Percentiles rank a stretch among this genome's conserved stretches.
Conservation (phyloP, 2,113 vertebrate genomes). For the Prolemur simus region DNA sequence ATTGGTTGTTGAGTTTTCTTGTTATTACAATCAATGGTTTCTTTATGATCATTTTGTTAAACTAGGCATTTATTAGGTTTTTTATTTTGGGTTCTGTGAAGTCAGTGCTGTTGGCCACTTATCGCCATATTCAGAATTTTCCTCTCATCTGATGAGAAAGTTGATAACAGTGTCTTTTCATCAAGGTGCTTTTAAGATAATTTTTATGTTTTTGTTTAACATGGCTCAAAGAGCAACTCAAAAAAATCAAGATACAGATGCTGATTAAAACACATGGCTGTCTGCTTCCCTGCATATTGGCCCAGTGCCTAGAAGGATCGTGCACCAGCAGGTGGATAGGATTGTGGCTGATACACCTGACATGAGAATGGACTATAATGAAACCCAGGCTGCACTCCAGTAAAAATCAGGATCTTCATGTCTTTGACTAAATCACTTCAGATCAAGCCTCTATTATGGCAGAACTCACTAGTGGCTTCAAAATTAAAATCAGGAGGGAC, state of each 20-base stretch:
- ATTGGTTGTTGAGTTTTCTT: constrained; percentile 60
- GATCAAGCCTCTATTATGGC: constrained; percentile 52
- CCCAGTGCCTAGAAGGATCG: constrained; percentile 62
- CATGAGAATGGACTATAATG: constrained; percentile 61
- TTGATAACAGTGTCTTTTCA: constrained; percentile 63
- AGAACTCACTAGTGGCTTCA: constrained; percentile 45
- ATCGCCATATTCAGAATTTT: constrained; percentile 30
- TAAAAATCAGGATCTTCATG: constrained; percentile 60
- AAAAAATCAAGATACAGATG: constrained; percentile 68
- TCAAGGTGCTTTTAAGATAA: constrained; percentile 71
- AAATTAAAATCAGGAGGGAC: constrained; percentile 65
- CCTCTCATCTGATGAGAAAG: constrained; percentile 61
- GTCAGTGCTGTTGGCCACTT: constrained; percentile 54
- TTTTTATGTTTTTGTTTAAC: constrained; percentile 76
- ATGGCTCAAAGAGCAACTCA: constrained; percentile 71
- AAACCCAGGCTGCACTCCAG: constrained; percentile 61
- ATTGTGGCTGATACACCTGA: constrained; percentile 55
- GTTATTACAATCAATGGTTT: constrained; percentile 67
- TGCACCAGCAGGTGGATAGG: constrained; percentile 58
- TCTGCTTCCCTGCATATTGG: constrained; percentile 62
- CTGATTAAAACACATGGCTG: constrained; percentile 65
- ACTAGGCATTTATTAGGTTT: constrained; percentile 30
- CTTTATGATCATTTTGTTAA: constrained; percentile 73
- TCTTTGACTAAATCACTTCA: constrained; percentile 69
- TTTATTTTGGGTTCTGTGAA: constrained; percentile 39